phyloP scores from a whole-genome alignment of 2,888 invertebrate genomes.

The Physocephala rufipes region DNA sequence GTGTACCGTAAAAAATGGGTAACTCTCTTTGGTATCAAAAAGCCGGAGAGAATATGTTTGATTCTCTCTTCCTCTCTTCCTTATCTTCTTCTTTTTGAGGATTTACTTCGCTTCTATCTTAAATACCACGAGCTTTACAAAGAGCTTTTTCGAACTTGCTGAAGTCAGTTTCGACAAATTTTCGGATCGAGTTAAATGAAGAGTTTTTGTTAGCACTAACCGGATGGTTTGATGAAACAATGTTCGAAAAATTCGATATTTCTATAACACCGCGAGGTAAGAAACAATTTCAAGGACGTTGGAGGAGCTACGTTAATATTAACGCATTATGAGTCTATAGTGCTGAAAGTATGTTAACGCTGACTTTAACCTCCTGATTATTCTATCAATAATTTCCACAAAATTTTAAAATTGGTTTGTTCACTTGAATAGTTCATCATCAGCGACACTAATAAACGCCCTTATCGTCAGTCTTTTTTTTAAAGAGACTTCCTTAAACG shows the following conservation, averaged over 20 bases:
- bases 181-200: not conserved
- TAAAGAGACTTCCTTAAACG: too few relatives aligned
- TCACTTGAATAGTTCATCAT: too few relatives aligned
- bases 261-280: not conserved
- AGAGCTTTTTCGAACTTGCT: conserved; percentile 28
- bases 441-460: too few relatives aligned
- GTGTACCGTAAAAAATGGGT: not conserved
- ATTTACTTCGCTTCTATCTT: too few relatives aligned
- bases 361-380: too few relatives aligned
- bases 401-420: too few relatives aligned
- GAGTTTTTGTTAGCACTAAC: not conserved
- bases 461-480: too few relatives aligned
- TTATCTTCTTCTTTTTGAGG: not conserved
- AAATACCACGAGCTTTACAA: not conserved
- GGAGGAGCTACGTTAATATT: too few relatives aligned
- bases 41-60: too few relatives aligned
- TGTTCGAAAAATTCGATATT: not conserved
- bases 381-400: too few relatives aligned
- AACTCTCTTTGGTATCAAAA: not conserved
- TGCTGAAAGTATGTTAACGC: too few relatives aligned
- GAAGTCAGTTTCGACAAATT: not conserved
- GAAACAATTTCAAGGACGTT: conserved; percentile 16
- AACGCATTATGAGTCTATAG: too few relatives aligned
- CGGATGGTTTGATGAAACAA: not conserved
- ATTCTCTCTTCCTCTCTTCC: not conserved